A percentile compares a stretch with the other conserved stretches of the same genome.
These are phyloP conservation scores for Temnopleurus reevesii DNA, from an alignment of 53 echinoderm and acorn worm species.

Conservation along the genomic window DNA sequence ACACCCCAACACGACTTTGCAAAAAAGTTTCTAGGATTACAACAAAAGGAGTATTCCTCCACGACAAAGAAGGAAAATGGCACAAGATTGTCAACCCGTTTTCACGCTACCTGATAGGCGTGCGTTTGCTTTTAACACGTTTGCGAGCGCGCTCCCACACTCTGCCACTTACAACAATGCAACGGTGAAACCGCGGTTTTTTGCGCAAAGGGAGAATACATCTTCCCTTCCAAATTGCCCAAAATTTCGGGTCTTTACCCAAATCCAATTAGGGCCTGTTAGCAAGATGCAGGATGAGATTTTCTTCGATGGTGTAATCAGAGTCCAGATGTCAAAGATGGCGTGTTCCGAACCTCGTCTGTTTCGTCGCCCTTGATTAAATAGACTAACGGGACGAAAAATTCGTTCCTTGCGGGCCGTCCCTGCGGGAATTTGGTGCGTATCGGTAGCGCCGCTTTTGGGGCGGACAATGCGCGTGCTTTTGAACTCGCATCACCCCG, in stretches of 20 bases:
- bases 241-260: constrained; percentile 32
- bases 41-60: background rate
- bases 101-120: constrained; percentile 24
- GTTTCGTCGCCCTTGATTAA: constrained; percentile 32
- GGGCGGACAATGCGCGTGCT: constrained; percentile 22
- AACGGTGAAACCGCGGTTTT: background rate
- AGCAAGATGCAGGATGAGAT: constrained; percentile 42
- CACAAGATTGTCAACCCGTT: background rate
- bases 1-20: constrained; percentile 17
- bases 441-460: constrained; percentile 33
- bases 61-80: constrained; percentile 3
- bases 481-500: constrained; percentile 33
- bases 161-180: constrained; percentile 2
- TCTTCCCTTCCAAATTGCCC: constrained; percentile 41
- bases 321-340: constrained; percentile 45
- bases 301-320: constrained; percentile 45
- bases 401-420: constrained; percentile 27
- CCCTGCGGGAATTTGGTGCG: constrained; percentile 41
- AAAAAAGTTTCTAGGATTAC: constrained; percentile 26
- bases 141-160: constrained; percentile 9
- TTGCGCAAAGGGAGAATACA: constrained; percentile 18
- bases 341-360: background rate
- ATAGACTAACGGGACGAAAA: constrained; percentile 46
- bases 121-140: constrained; percentile 43
- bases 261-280: constrained; percentile 52